Percentiles rank a stretch among this genome's conserved stretches.
phyloP scores from a whole-genome alignment of 64 coral and sea anemone species.

The Pachyseris speciosa region DNA sequence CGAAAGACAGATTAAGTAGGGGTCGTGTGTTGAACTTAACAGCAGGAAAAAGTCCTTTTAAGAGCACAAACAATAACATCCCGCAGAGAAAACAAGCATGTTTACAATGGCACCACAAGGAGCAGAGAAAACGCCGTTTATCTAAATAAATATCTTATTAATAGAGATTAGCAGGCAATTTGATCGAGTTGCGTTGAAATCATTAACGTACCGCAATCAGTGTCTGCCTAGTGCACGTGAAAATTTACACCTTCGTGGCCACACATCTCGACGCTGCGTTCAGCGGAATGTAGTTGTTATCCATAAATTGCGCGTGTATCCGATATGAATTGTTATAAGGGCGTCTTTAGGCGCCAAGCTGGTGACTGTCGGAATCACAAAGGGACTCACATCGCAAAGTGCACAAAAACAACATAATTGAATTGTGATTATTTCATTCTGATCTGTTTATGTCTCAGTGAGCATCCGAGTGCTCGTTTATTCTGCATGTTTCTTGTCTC shows the following conservation, averaged over 20 bases:
- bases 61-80: constrained; percentile 21
- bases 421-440: neutral
- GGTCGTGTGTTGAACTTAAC: neutral
- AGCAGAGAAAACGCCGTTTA: constrained; percentile 33
- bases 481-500: neutral
- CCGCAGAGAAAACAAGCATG: constrained; percentile 48
- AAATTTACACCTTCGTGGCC: neutral
- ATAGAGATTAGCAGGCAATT: constrained; percentile 31
- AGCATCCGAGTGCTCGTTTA: neutral
- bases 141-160: constrained; percentile 49
- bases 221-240: neutral
- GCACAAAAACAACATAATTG: constrained; percentile 40
- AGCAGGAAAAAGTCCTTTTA: constrained; percentile 1
- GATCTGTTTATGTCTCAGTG: neutral
- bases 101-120: constrained; percentile 33
- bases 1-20: neutral
- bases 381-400: constrained; percentile 12
- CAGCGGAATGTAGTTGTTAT: neutral
- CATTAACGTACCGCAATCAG: constrained; percentile 22
- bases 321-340: constrained; percentile 17
- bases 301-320: neutral
- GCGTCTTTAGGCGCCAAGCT: constrained; percentile 3
- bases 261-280: neutral
- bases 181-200: constrained; percentile 35
- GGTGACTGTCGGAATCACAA: constrained; percentile 40